Evolutionary conservation across 2,113 vertebrate genomes (phyloP).

Genomic region (Poecile atricapillus): DNA sequence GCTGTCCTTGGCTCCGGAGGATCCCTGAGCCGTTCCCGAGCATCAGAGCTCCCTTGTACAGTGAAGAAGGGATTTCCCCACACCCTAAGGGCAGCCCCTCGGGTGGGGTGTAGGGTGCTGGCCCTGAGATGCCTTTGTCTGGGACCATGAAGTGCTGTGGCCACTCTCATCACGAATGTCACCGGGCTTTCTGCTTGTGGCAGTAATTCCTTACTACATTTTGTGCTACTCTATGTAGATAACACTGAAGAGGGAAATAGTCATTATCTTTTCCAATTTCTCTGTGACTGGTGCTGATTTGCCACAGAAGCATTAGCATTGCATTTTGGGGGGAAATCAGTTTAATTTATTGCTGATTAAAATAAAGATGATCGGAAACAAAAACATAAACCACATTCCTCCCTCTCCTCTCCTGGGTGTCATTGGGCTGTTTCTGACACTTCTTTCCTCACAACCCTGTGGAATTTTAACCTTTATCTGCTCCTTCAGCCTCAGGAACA

Average conservation of each 20-base stretch:
- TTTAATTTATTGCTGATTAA: not conserved
- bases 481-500: not conserved
- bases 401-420: not conserved
- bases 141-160: not conserved
- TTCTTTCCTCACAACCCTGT: not conserved
- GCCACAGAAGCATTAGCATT: not conserved
- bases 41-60: not conserved
- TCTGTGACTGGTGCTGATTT: not conserved
- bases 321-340: not conserved
- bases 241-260: not conserved
- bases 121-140: not conserved
- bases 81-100: rapidly evolving
- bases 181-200: not conserved
- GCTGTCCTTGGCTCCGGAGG: not conserved
- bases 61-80: not conserved
- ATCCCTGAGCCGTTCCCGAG: not conserved
- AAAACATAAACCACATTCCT: not conserved
- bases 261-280: rapidly evolving
- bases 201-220: rapidly evolving
- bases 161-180: not conserved
- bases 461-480: not conserved
- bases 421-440: not conserved
- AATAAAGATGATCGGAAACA: not conserved
- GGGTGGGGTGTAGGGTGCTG: not conserved
- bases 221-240: not conserved